Conservation (phyloP, 35 echinoderm and acorn worm genomes). For the Anneissia japonica region DNA sequence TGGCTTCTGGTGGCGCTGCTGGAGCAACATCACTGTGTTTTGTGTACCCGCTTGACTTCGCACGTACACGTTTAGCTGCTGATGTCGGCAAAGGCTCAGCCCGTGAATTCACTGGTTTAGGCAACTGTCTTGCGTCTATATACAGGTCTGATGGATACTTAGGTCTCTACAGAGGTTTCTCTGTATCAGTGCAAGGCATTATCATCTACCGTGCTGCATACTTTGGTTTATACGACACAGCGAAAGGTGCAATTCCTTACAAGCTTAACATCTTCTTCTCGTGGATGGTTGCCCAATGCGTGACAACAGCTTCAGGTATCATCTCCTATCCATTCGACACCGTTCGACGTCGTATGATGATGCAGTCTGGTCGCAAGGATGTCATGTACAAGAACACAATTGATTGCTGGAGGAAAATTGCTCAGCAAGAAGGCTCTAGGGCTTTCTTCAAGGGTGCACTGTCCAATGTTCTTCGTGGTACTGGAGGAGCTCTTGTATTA, state of each 20-base stretch:
- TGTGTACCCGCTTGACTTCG: conserved; percentile 95
- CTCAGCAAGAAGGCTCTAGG: conserved; percentile 42
- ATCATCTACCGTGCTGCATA: conserved; percentile 99
- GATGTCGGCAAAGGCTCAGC: conserved; percentile 67
- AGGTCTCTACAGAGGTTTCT: conserved; percentile 87
- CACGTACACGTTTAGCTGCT: conserved; percentile 93
- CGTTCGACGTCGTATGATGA: conserved; percentile 98
- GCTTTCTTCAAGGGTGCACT: conserved; percentile 99
- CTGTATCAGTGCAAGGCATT: conserved; percentile 88
- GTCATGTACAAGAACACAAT: conserved; percentile 91
- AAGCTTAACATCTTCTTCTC: conserved; percentile 76
- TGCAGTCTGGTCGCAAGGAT: conserved; percentile 78
- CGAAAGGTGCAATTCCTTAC: conserved; percentile 72
- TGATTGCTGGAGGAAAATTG: conserved; percentile 94
- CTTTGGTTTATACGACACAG: conserved; percentile 97
- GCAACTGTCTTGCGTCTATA: conserved; percentile 71
- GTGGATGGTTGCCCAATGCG: conserved; percentile 91
- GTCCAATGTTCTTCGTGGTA: conserved; percentile 97
- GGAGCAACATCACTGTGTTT: conserved; percentile 90
- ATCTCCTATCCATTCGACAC: conserved; percentile 99
- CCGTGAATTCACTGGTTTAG: conserved; percentile 78
- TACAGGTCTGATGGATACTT: conserved; percentile 83
- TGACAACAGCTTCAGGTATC: conserved; percentile 89
- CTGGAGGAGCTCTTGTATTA: conserved; percentile 85
- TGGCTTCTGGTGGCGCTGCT: conserved; percentile 96